Evolutionary conservation across 35 echinoderm and acorn worm species (phyloP).

Genomic region (Diadema setosum): DNA sequence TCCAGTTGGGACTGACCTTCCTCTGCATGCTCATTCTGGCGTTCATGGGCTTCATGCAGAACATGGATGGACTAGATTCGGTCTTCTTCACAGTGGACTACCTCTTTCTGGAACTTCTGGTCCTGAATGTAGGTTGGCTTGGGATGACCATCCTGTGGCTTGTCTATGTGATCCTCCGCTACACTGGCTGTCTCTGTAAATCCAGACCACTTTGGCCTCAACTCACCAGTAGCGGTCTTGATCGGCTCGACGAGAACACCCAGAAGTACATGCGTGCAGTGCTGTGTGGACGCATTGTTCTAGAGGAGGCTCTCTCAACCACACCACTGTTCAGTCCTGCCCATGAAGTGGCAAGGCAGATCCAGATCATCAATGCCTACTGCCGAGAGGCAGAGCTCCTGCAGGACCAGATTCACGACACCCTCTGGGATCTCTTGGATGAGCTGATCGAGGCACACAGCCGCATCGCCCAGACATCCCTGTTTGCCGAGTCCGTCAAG

Average conservation of each 20-base stretch:
- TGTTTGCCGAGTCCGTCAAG: conserved; percentile 88
- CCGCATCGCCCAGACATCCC: conserved; percentile 62
- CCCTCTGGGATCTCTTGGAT: conserved; percentile 95
- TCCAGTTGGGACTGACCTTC: conserved; percentile 64
- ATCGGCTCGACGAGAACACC: conserved; percentile 77
- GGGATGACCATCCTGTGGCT: conserved; percentile 73
- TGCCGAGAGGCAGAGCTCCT: conserved; percentile 91
- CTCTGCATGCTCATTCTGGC: conserved; percentile 63
- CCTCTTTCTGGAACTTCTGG: conserved; percentile 68
- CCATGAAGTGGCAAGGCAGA: conserved; percentile 87
- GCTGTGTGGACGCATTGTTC: conserved; percentile 79
- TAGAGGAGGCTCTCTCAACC: conserved; percentile 76
- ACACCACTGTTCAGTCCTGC: conserved; percentile 90
- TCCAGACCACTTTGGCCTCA: conserved; percentile 77
- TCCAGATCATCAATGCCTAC: conserved; percentile 98
- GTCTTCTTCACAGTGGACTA: conserved; percentile 76
- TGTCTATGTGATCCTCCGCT: conserved; percentile 67
- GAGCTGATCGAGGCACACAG: conserved; percentile 94
- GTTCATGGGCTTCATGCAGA: conserved; percentile 83
- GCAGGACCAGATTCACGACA: conserved; percentile 84
- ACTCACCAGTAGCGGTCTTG: conserved; percentile 51
- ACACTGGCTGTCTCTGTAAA: conserved; percentile 61
- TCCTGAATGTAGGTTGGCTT: conserved; percentile 58
- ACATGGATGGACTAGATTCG: conserved; percentile 34
- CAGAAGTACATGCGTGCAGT: conserved; percentile 82